Evolutionary conservation across 30 jellyfish, hydroid and myxozoan genomes (phyloP).

Genomic region (Aurelia sp.): DNA sequence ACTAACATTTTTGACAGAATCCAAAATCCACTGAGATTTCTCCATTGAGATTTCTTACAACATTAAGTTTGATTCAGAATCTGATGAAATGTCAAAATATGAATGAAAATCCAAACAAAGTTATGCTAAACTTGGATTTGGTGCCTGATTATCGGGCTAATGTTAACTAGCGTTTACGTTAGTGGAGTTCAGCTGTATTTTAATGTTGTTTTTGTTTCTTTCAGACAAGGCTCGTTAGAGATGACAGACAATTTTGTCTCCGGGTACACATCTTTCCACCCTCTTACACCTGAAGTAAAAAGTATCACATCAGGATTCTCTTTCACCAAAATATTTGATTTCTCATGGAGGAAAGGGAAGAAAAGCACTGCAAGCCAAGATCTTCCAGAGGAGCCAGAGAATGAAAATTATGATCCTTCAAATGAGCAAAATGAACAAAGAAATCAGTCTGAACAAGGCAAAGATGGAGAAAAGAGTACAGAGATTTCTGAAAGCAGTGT

Average conservation of each 20-base stretch:
- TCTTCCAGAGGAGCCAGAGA: constrained; percentile 25
- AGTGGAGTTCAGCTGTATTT: too few relatives aligned
- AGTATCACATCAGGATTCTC: constrained; percentile 83
- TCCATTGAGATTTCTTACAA: too few relatives aligned
- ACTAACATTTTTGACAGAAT: too few relatives aligned
- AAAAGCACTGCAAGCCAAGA: constrained; percentile 2
- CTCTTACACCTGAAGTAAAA: constrained; percentile 88
- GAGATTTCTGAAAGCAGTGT: constrained; percentile 5
- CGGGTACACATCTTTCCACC: constrained; percentile 82
- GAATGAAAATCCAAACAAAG: too few relatives aligned
- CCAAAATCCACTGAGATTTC: too few relatives aligned
- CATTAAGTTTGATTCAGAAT: too few relatives aligned
- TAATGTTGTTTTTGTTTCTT: neutral
- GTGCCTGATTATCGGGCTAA: too few relatives aligned
- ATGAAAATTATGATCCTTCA: constrained; percentile 1
- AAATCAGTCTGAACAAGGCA: constrained; percentile 29
- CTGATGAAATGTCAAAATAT: too few relatives aligned
- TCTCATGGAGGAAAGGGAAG: constrained; percentile 66
- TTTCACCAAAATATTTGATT: constrained; percentile 65
- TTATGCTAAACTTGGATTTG: too few relatives aligned
- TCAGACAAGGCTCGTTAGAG: neutral
- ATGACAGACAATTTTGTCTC: constrained; percentile 54
- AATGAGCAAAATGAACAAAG: constrained; percentile 26
- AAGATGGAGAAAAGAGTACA: constrained; percentile 10
- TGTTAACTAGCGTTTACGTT: too few relatives aligned